phyloP scores from a whole-genome alignment of 1,140 invertebrate species.

The Pseudomyrmex flavicornis region DNA sequence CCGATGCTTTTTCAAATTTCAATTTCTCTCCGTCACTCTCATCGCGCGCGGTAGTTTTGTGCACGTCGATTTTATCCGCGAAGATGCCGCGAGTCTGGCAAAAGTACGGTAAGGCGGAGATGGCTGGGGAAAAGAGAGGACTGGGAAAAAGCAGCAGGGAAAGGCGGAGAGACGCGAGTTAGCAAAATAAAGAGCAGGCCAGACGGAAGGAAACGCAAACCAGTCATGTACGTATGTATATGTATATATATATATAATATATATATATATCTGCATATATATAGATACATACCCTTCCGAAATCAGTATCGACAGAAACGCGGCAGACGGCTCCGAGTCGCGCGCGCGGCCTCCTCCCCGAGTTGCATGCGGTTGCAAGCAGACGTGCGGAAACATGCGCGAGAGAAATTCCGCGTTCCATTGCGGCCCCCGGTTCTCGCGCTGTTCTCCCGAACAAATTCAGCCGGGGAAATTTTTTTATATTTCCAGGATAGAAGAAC shows the following conservation, averaged over 20 bases:
- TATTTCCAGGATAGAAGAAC: conserved; percentile 2
- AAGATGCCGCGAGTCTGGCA: neutral
- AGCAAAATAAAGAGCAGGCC: conserved; percentile 30
- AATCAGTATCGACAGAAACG: conserved; percentile 43
- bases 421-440: neutral
- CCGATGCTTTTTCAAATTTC: conserved; percentile 56
- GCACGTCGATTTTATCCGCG: conserved; percentile 26
- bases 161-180: neutral
- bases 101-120: neutral
- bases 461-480: conserved; percentile 16
- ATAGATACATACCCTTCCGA: neutral
- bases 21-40: conserved; percentile 12
- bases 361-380: neutral
- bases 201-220: conserved; percentile 23
- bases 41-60: neutral
- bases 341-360: neutral
- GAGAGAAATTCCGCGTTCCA: no score
- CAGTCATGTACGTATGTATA: neutral
- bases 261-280: no score
- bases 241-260: no score
- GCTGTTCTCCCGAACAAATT: conserved; percentile 25
- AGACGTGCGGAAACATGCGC: conserved; percentile 11
- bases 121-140: neutral
- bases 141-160: neutral
- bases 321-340: conserved; percentile 39